Conservation (phyloP, 2,113 vertebrate species). For the Xiphorhynchus elegans region DNA sequence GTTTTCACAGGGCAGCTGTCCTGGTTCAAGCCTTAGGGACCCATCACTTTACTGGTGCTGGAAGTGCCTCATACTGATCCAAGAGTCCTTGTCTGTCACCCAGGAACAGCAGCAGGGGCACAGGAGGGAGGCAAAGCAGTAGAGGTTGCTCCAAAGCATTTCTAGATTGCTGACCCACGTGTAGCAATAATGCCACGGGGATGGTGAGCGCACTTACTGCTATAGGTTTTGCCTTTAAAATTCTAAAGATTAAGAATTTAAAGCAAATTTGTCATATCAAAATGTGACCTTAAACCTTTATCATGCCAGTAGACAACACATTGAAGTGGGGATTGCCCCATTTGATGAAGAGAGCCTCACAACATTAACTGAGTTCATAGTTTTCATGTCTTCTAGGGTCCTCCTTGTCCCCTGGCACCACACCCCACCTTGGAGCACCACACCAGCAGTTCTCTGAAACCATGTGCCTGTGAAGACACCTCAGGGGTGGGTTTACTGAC, state of each 20-base stretch:
- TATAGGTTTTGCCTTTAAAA: neutral
- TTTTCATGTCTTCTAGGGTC: neutral
- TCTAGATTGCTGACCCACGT: neutral
- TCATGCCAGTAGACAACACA: neutral
- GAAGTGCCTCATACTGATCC: neutral
- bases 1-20: neutral
- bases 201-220: neutral
- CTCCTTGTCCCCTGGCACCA: neutral
- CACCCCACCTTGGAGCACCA: neutral
- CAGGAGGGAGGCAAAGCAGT: neutral
- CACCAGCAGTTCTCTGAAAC: neutral
- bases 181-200: neutral
- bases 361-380: neutral
- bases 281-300: neutral
- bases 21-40: neutral
- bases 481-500: neutral
- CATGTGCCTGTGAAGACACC: neutral
- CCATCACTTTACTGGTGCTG: neutral
- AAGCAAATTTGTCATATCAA: neutral
- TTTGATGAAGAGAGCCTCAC: neutral
- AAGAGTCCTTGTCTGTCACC: neutral
- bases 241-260: neutral
- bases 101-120: neutral
- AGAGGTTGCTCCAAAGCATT: neutral
- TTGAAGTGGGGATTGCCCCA: rapidly evolving